A percentile compares a stretch with the other conserved stretches of the same genome.
These are phyloP conservation scores for Mesocentrotus franciscanus DNA, from an alignment of 53 echinoderm and acorn worm genomes.

Conservation along the genomic window DNA sequence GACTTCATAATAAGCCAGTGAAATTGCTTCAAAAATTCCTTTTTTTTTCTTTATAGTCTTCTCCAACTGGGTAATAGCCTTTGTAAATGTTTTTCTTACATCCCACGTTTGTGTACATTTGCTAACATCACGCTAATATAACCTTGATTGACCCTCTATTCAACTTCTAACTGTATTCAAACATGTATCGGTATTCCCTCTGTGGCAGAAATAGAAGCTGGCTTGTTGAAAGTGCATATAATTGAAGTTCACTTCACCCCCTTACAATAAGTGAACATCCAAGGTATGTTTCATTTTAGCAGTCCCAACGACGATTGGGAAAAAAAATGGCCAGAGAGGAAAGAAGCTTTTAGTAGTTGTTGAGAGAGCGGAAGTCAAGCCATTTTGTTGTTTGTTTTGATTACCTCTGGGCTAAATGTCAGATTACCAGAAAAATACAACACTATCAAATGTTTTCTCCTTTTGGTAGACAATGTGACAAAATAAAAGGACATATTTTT, in stretches of 20 bases:
- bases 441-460: conserved; percentile 50
- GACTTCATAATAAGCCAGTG: too few species aligned
- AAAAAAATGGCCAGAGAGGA: conserved; percentile 32
- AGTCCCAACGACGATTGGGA: neutral
- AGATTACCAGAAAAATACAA: conserved; percentile 57
- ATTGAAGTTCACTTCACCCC: neutral
- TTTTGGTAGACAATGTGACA: conserved; percentile 26
- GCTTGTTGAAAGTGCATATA: neutral
- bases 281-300: neutral
- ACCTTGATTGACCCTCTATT: neutral
- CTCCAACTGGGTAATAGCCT: neutral
- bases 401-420: conserved; percentile 60
- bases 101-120: neutral
- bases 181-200: neutral
- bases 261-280: neutral
- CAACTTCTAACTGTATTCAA: neutral
- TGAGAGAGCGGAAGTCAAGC: conserved; percentile 56
- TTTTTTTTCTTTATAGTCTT: neutral
- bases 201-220: neutral
- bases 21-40: too few species aligned
- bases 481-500: conserved; percentile 48
- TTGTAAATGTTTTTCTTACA: too few species aligned
- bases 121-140: neutral
- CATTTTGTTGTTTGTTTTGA: conserved; percentile 53
- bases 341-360: conserved; percentile 18